Evolutionary conservation across 1,140 invertebrate species (phyloP).

Genomic region (Pogonomyrmex californicus): DNA sequence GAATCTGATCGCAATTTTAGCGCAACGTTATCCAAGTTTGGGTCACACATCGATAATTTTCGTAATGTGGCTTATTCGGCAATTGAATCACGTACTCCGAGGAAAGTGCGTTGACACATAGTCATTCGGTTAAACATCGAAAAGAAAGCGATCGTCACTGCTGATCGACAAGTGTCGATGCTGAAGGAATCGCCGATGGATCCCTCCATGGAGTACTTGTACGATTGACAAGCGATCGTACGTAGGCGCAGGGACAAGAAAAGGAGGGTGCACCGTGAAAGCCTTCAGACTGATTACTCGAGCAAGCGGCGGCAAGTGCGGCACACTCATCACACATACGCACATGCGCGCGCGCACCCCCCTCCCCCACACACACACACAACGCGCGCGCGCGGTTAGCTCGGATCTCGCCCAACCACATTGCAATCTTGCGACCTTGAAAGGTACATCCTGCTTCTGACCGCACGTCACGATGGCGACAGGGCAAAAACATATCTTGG

Average conservation of each 20-base stretch:
- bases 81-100: conserved; percentile 33
- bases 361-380: no score
- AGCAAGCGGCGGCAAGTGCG: neutral
- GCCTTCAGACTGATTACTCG: conserved; percentile 40
- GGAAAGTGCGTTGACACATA: conserved; percentile 36
- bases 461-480: conserved; percentile 10
- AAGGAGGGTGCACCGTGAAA: neutral
- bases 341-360: no score
- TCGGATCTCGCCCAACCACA: conserved; percentile 30
- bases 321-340: neutral
- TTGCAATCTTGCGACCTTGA: conserved; percentile 42
- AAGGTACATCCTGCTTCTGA: conserved; percentile 56
- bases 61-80: conserved; percentile 44
- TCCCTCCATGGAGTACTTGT: neutral
- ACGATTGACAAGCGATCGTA: neutral
- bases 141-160: conserved; percentile 19
- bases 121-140: neutral
- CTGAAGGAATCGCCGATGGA: no score
- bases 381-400: neutral
- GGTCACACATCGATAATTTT: conserved; percentile 36
- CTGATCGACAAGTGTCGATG: neutral
- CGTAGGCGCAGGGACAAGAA: neutral
- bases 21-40: conserved; percentile 13
- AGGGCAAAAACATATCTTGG: conserved; percentile 33
- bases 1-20: conserved; percentile 44